These are phyloP conservation scores for Hiodon tergisus DNA, from an alignment of 2,113 vertebrate species.

Conservation along the genomic window DNA sequence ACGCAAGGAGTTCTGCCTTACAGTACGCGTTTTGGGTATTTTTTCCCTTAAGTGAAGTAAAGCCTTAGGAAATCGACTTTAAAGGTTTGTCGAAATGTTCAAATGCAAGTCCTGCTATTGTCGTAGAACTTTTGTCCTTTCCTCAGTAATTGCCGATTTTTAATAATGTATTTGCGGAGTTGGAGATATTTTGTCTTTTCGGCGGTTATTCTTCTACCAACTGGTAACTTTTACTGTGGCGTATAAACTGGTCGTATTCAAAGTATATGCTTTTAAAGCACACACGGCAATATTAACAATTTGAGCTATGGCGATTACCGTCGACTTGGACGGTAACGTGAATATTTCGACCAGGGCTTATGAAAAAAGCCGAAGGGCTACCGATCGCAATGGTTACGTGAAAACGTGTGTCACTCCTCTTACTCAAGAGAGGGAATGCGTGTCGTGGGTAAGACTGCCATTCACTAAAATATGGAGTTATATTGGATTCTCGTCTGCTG, in stretches of 20 bases:
- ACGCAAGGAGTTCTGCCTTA: slow-evolving; percentile 42
- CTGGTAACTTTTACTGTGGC: background rate
- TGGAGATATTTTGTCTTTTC: slow-evolving; percentile 8
- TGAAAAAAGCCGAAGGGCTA: slow-evolving; percentile 44
- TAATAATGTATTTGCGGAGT: slow-evolving; percentile 9
- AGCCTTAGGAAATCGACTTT: background rate
- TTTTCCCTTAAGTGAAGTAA: background rate
- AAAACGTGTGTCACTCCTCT: slow-evolving; percentile 47
- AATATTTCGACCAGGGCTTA: slow-evolving; percentile 35
- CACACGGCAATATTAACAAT: slow-evolving; percentile 29
- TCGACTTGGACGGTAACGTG: slow-evolving; percentile 40
- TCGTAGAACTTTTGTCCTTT: background rate
- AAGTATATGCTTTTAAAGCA: background rate
- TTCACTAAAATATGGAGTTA: slow-evolving; percentile 49
- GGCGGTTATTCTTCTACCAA: no score
- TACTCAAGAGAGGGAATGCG: slow-evolving; percentile 39
- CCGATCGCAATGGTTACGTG: slow-evolving; percentile 57
- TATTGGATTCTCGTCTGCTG: slow-evolving; percentile 60
- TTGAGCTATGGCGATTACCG: slow-evolving; percentile 63
- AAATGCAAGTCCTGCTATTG: background rate
- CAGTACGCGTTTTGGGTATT: slow-evolving; percentile 24
- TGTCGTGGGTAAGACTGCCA: slow-evolving; percentile 45
- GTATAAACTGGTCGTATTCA: background rate
- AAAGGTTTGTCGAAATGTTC: background rate
- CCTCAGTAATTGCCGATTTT: background rate